A percentile compares a stretch with the other conserved stretches of the same genome.
phyloP scores from a whole-genome alignment of 35 echinoderm and acorn worm species.

The Amphiura filiformis region DNA sequence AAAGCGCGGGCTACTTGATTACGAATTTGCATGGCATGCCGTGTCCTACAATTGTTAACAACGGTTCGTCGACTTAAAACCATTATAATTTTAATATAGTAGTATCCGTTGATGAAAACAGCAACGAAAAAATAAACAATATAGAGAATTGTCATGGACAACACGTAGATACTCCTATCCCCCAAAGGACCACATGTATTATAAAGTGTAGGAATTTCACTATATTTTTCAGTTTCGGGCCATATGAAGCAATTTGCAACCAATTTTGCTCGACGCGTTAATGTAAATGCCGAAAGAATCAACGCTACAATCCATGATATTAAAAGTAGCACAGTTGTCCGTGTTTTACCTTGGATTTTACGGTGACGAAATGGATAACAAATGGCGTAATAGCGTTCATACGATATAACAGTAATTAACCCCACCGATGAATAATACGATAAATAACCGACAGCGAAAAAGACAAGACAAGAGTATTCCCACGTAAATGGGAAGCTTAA shows the following conservation, averaged over 20 bases:
- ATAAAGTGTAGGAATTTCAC: neutral
- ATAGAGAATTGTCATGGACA: neutral
- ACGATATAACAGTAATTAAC: neutral
- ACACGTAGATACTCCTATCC: neutral
- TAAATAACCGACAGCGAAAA: neutral
- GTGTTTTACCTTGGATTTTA: neutral
- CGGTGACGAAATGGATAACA: neutral
- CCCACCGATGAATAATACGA: neutral
- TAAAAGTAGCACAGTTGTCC: neutral
- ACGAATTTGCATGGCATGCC: neutral
- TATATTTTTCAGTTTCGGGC: neutral
- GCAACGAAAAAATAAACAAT: neutral
- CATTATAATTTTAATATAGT: neutral
- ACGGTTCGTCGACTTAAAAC: neutral
- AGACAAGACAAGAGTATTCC: neutral
- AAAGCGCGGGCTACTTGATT: neutral
- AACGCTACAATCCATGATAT: neutral
- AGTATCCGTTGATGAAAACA: neutral
- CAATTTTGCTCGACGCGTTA: neutral
- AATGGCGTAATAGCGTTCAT: neutral
- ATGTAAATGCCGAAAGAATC: neutral
- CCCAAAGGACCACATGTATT: neutral
- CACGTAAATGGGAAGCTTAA: neutral
- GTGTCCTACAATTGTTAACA: neutral
- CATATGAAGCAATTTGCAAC: neutral